phyloP scores from a whole-genome alignment of 2,113 vertebrate genomes.

The Ranitomeya variabilis region DNA sequence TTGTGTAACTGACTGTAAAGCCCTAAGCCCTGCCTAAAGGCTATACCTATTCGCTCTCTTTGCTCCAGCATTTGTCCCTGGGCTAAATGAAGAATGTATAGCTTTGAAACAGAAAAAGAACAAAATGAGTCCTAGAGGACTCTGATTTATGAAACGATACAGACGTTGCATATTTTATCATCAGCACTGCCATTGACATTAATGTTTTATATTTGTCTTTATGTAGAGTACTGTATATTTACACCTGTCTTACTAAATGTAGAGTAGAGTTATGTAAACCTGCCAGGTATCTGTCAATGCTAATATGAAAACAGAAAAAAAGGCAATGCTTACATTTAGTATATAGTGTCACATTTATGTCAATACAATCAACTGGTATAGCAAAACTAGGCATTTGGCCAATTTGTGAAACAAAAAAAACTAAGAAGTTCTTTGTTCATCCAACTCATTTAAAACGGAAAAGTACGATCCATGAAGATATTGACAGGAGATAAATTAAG shows the following conservation, averaged over 20 bases:
- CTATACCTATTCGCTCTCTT: too few species aligned
- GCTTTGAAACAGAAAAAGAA: too few species aligned
- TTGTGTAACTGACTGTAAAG: too few species aligned
- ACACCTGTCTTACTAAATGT: background rate
- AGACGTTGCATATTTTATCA: background rate
- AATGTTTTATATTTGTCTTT: background rate
- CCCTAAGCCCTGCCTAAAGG: too few species aligned
- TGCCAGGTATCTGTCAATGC: background rate
- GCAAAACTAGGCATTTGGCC: background rate
- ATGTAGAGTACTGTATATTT: background rate
- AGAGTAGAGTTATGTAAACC: background rate
- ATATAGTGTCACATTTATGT: background rate
- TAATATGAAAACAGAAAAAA: conserved; percentile 4
- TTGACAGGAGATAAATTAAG: conserved; percentile 4
- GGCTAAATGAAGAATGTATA: too few species aligned
- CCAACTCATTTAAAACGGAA: background rate
- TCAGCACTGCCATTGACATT: background rate
- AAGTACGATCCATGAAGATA: background rate
- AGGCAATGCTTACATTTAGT: background rate
- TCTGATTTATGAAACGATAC: background rate
- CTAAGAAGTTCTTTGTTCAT: background rate
- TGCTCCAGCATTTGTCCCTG: too few species aligned
- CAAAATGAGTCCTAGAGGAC: too few species aligned
- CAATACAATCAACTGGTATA: background rate
- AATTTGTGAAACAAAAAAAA: background rate